Evolutionary conservation across 2,797 vertebrate species (phyloP).

Genomic region (Chaetodon trifasciatus): DNA sequence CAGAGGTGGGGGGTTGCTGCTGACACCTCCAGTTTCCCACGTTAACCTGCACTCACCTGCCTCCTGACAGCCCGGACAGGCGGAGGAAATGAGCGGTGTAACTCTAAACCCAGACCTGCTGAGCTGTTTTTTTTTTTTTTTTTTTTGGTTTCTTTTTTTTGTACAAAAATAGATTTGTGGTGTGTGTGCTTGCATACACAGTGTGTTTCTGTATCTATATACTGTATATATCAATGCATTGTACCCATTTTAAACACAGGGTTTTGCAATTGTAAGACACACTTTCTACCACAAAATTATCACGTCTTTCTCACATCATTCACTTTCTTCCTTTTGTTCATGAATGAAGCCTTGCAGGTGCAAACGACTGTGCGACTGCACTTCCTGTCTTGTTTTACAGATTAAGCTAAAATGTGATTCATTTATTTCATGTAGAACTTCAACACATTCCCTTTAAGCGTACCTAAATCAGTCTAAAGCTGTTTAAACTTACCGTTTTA

Average conservation of each 20-base stretch:
- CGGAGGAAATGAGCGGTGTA: conserved; percentile 71
- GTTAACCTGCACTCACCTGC: conserved; percentile 80
- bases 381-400: neutral
- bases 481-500: neutral
- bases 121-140: conserved; percentile 50
- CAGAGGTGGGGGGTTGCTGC: conserved; percentile 49
- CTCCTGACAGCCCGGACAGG: conserved; percentile 65
- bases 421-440: neutral
- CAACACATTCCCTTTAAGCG: neutral
- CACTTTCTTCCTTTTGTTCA: neutral
- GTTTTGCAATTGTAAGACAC: neutral
- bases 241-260: conserved; percentile 10
- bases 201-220: neutral
- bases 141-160: neutral
- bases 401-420: neutral
- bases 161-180: conserved; percentile 65
- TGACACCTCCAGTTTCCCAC: conserved; percentile 74
- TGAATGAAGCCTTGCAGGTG: neutral
- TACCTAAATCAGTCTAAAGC: neutral
- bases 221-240: neutral
- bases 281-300: neutral
- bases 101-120: conserved; percentile 79
- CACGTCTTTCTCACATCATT: neutral
- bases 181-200: neutral
- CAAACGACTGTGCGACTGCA: neutral